Evolutionary conservation across 64 coral and sea anemone species (phyloP).

Genomic region (Anthopleura sola): DNA sequence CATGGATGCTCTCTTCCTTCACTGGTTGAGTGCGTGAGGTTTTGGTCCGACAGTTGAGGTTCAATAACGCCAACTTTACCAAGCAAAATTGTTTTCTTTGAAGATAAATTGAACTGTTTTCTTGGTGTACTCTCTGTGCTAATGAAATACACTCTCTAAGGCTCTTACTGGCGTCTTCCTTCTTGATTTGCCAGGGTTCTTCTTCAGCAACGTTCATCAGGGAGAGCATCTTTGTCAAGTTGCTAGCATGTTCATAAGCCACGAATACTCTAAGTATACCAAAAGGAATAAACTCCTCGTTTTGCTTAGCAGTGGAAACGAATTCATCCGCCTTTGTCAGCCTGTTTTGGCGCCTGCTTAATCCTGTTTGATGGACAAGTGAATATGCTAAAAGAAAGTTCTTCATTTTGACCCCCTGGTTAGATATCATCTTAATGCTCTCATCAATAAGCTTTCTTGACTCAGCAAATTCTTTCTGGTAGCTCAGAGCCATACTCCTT

Average conservation of each 20-base stretch:
- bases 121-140: background rate
- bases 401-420: background rate
- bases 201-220: background rate
- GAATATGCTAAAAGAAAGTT: conserved; percentile 23
- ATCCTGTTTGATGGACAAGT: conserved; percentile 30
- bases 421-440: background rate
- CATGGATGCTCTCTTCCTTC: background rate
- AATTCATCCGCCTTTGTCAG: background rate
- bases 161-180: background rate
- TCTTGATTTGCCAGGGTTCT: background rate
- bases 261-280: conserved; percentile 24
- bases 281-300: conserved; percentile 10
- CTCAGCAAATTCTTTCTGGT: background rate
- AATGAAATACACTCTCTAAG: conserved; percentile 43
- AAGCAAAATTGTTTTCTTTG: conserved; percentile 39
- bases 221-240: conserved; percentile 28
- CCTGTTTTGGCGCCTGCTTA: conserved; percentile 35
- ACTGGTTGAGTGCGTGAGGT: conserved; percentile 14
- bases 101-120: conserved; percentile 41
- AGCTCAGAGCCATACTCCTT: background rate
- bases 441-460: background rate
- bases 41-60: conserved; percentile 56
- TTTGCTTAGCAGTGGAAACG: conserved; percentile 11
- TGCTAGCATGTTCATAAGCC: conserved; percentile 54
- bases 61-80: conserved; percentile 33